phyloP scores from a whole-genome alignment of 2,113 vertebrate species.

The Mus musculus region DNA sequence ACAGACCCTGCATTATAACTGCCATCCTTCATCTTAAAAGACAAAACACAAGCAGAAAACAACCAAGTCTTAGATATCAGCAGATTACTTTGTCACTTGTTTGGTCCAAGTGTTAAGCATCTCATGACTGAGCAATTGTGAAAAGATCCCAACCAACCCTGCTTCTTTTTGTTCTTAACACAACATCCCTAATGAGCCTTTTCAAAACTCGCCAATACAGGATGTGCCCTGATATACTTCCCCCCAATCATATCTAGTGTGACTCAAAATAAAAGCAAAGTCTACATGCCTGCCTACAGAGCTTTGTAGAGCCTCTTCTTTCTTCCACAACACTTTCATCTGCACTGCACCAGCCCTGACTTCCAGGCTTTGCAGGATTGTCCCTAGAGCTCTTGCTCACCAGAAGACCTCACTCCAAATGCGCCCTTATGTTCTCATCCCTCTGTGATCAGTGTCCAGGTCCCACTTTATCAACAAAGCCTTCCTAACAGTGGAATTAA shows the following conservation, averaged over 20 bases:
- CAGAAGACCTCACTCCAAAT: neutral
- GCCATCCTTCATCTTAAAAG: neutral
- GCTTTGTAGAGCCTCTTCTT: neutral
- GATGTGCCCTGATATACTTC: neutral
- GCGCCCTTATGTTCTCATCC: neutral
- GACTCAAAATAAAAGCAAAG: constrained; percentile 31
- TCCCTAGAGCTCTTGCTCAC: neutral
- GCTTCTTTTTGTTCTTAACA: neutral
- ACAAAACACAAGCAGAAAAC: constrained; percentile 24
- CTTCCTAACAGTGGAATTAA: neutral
- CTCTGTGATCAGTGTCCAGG: neutral
- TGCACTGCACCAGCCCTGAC: neutral
- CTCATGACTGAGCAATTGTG: neutral
- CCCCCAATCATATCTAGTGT: neutral
- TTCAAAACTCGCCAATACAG: neutral
- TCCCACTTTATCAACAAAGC: neutral
- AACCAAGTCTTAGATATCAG: neutral
- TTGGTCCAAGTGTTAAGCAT: constrained; percentile 18
- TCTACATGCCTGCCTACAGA: neutral
- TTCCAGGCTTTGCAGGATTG: neutral
- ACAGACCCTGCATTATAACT: constrained; percentile 20
- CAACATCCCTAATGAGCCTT: neutral
- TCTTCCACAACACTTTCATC: neutral
- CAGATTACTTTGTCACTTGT: neutral
- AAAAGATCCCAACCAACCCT: neutral